These are phyloP conservation scores for Subanguina moxae DNA, from an alignment of 1,140 invertebrate genomes.

Conservation along the genomic window DNA sequence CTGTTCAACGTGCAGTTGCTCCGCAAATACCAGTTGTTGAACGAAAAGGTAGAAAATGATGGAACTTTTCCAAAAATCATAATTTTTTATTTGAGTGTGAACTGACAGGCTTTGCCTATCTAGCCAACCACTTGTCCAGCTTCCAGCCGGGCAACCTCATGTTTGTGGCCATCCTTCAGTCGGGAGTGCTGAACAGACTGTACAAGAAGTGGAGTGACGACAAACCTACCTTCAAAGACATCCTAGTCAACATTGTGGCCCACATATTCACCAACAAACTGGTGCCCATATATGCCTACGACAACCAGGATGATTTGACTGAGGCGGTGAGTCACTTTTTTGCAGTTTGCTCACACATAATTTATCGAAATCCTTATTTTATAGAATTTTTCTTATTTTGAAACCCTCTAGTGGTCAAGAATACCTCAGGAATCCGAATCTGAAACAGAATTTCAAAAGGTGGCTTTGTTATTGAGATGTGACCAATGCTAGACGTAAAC, in stretches of 20 bases:
- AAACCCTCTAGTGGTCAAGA: too few relatives aligned
- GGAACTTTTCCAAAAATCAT: neutral
- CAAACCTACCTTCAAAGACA: slow-evolving; percentile 27
- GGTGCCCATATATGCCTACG: slow-evolving; percentile 28
- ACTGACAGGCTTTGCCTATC: slow-evolving; percentile 48
- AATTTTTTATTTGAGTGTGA: slow-evolving; percentile 40
- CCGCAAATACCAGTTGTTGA: slow-evolving; percentile 47
- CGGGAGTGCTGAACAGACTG: slow-evolving; percentile 48
- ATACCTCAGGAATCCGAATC: too few relatives aligned
- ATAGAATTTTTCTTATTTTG: slow-evolving; percentile 2
- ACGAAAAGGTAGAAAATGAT: slow-evolving; percentile 47
- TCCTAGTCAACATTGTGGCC: slow-evolving; percentile 46
- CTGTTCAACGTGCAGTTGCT: slow-evolving; percentile 55
- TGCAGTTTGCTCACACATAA: too few relatives aligned
- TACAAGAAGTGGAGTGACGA: slow-evolving; percentile 26
- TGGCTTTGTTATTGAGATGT: too few relatives aligned
- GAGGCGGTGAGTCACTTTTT: slow-evolving; percentile 17
- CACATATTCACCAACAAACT: slow-evolving; percentile 48
- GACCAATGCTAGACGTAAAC: too few relatives aligned
- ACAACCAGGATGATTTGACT: slow-evolving; percentile 20
- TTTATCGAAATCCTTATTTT: neutral
- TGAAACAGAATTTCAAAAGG: too few relatives aligned
- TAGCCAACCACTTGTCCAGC: slow-evolving; percentile 47
- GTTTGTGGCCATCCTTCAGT: slow-evolving; percentile 51
- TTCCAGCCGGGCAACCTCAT: slow-evolving; percentile 55